Evolutionary conservation across 35 echinoderm and acorn worm species (phyloP).

Genomic region (Strongylocentrotus purpuratus): DNA sequence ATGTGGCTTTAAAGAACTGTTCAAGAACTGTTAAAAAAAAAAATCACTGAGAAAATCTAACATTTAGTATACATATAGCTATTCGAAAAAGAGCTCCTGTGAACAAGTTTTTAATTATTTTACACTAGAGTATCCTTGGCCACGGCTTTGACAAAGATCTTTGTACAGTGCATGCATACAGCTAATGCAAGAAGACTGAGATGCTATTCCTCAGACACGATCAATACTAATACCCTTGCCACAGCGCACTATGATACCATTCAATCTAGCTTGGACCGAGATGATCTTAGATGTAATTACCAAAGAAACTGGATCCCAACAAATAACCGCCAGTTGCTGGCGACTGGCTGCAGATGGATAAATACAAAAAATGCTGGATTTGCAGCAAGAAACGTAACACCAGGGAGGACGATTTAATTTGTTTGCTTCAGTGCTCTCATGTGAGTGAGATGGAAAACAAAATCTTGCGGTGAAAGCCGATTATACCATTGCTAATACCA

Average conservation of each 20-base stretch:
- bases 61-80: no score
- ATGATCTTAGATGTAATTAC: neutral
- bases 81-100: no score
- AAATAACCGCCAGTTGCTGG: neutral
- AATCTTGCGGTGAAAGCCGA: neutral
- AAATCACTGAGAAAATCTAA: no score
- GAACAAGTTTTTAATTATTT: no score
- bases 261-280: neutral
- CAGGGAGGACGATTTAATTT: neutral
- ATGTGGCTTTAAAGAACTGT: no score
- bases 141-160: neutral
- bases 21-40: no score
- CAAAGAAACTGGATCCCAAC: neutral
- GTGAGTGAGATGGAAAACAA: neutral
- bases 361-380: neutral
- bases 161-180: neutral
- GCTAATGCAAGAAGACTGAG: neutral
- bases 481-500: no score
- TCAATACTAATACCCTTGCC: neutral
- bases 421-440: neutral
- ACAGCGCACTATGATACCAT: neutral
- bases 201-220: neutral
- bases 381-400: neutral
- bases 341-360: neutral
- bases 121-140: no score